Evolutionary conservation across 1,140 invertebrate species (phyloP), one percentile per base, ranked within the genome.

Genomic region (Zaprionus africanus): DNA sequence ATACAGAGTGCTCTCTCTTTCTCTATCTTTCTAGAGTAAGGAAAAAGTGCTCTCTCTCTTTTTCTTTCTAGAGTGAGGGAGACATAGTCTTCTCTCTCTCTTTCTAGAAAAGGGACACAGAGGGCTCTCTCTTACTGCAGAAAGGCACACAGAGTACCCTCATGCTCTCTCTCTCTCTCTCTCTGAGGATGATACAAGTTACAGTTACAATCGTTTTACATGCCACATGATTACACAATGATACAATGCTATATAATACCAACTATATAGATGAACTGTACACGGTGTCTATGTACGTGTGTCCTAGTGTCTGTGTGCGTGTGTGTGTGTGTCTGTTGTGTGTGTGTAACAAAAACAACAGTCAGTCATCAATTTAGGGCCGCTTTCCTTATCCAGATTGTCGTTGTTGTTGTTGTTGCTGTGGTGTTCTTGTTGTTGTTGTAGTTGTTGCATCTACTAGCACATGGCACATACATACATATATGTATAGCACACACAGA

Each of bases 351-450:
- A 64, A 70, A 12, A 59, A 66, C 43, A 59, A 59, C 41, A 72
- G 49, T 51, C 46, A 51, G 31, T 51, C 61, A 53, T 63, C 31
- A 31, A 31, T 24, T 24, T 54, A 54, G 34, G 34, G 34, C 17
- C 31, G 31, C 28, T 36, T 58, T 51, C 46, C 19, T 24, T 58
- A 58, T 54, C 79, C 66, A 76, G 64, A 87, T 81, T 81, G 61
- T 81, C 77, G 71, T 67, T 73, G 76, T 81, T 76, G 5, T 19
- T 61, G 46, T 38, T 60, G 15, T 26, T 63, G 36, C 57, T 34
- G 26, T 62, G 15, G 41, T 66, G n/a, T 15, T 26, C 38, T 7
- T 61, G 49, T 2, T 57, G 17, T n/a, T 63, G 28, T n/a, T 38
- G 38, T 5, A 61, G 49, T 3, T 65, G 15, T 19, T 63, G 38